These are phyloP conservation scores for Typhlichthys eigenmanni DNA, from an alignment of 2,797 vertebrate genomes.

Conservation along the genomic window DNA sequence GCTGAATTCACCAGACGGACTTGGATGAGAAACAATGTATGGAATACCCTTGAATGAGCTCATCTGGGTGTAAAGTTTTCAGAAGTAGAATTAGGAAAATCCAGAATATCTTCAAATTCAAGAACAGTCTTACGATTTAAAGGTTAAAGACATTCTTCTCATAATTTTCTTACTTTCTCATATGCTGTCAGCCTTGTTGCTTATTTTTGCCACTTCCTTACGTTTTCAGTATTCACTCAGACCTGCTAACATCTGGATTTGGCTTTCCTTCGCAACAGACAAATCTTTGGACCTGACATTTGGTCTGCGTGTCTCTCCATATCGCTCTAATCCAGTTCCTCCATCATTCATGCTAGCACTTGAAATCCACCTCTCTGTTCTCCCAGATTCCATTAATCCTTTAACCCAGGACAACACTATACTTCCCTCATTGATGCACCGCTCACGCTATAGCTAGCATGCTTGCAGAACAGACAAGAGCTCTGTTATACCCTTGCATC, in stretches of 20 bases:
- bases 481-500: constrained; percentile 10
- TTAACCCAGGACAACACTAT: constrained; percentile 5
- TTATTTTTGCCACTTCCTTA: background rate
- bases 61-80: too few relatives aligned
- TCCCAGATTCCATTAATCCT: constrained; percentile 9
- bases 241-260: background rate
- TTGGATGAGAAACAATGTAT: too few relatives aligned
- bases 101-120: too few relatives aligned
- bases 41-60: too few relatives aligned
- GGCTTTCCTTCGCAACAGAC: background rate
- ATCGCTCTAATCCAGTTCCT: background rate
- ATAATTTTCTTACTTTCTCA: too few relatives aligned
- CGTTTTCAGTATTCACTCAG: background rate
- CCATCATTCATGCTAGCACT: background rate
- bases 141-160: too few relatives aligned
- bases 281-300: background rate
- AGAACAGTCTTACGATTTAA: too few relatives aligned
- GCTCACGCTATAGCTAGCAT: background rate
- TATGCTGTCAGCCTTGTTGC: background rate
- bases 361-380: constrained; percentile 6
- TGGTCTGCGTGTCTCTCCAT: background rate
- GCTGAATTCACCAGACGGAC: too few relatives aligned
- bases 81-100: too few relatives aligned
- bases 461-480: constrained; percentile 11
- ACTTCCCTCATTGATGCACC: constrained; percentile 24